phyloP scores from a whole-genome alignment of 2,888 invertebrate genomes.

The Xylocampa areola region DNA sequence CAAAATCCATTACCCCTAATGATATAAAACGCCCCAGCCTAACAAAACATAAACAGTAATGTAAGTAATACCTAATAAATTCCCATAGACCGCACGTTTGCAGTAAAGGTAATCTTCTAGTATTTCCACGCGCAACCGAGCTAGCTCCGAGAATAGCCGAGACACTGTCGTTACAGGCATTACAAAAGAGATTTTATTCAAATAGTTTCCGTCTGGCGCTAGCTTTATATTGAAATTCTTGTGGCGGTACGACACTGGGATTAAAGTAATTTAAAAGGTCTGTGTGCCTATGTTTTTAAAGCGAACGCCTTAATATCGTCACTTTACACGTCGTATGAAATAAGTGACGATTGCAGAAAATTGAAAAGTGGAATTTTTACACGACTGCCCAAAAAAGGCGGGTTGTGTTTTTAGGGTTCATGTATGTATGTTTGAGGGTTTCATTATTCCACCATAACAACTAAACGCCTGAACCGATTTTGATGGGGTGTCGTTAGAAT shows the following conservation, averaged over 20 bases:
- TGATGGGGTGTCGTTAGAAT: no score
- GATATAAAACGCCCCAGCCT: slow-evolving; percentile 7
- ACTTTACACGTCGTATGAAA: no score
- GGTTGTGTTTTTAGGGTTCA: no score
- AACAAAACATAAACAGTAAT: slow-evolving; percentile 48
- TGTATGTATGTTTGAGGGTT: no score
- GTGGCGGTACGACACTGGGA: slow-evolving; percentile 18
- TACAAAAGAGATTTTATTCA: slow-evolving; percentile 69
- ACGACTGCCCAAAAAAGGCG: no score
- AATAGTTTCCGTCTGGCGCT: slow-evolving; percentile 62
- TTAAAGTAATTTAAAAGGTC: slow-evolving; percentile 40
- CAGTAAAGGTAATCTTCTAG: slow-evolving; percentile 54
- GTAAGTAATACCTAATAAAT: slow-evolving; percentile 56
- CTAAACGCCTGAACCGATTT: no score
- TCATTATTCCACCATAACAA: no score
- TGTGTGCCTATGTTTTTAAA: slow-evolving; percentile 6
- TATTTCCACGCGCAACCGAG: slow-evolving; percentile 51
- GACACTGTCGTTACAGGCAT: slow-evolving; percentile 54
- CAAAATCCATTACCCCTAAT: slow-evolving; percentile 37
- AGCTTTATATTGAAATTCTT: slow-evolving; percentile 61
- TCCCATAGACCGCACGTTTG: slow-evolving; percentile 36
- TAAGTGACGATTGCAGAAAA: no score
- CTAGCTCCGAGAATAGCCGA: slow-evolving; percentile 51
- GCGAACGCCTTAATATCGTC: no score
- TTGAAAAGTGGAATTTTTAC: no score